Base-by-base conservation (phyloP, 1,140 invertebrate genomes). In the Pseudomyrmex dendroicus region DNA sequence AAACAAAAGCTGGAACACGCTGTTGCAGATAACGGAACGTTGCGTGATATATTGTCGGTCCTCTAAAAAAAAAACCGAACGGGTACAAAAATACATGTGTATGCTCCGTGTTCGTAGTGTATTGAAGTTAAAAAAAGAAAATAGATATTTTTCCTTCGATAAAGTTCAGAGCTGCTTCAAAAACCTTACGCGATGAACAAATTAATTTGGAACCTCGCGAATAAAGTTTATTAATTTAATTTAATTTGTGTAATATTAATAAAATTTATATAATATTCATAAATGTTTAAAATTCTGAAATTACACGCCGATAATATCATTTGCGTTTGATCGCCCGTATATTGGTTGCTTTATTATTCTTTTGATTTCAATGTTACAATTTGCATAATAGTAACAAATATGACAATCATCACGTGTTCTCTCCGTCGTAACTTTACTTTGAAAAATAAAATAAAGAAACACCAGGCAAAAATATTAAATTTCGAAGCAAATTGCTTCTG, bases 61-160 rank as follows among this genome's bases (percentile, higher is more conserved):
- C 22, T 35, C 35, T 0, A 4, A 35, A 35, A 35, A 35, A 35
- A n/a, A 80, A 70, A 70, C 15, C 44, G 56, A 48, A 80, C 48
- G 35, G 22, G 7, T 72, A 50, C n/a, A 12, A 44, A 59, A 61
- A 72, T 70, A 80, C 76, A 59, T 1, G 2, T 72, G 66, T 50
- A 61, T 44, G 57, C 25, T n/a, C 57, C 1, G 3, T 20, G 44
- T 44, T 22, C 12, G 5, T 1, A 20, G 9, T 22, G 20, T 48
- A 15, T 22, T 25, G 17, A 12, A 76, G 52, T 64, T 12, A 35
- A 35, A 35, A 35, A 35, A 35, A 35, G 5, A 35, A 35, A 35
- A 7, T 5, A 35, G 5, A 35, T 0, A 54, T 56, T 46, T 66
- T 3, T 54, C 8, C 46, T 13, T 77, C 15, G 22, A 54, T 17